These are phyloP conservation scores for Bergia puertoricense DNA, from an alignment of 92 coral and sea anemone genomes.

Conservation along the genomic window DNA sequence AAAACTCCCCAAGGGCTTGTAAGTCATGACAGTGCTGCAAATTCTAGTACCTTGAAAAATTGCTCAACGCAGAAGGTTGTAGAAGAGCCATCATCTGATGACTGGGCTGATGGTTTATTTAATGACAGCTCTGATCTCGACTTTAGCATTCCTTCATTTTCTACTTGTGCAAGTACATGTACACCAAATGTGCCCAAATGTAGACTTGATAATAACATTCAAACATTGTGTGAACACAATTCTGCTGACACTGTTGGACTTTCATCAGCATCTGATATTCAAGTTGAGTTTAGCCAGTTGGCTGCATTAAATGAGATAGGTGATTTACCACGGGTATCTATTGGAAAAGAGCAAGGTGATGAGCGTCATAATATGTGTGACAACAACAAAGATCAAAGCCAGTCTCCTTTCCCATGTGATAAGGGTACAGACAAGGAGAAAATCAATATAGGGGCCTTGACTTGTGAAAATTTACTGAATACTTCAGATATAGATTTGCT, in stretches of 20 bases:
- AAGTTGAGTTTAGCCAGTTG: conserved; percentile 23
- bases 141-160: neutral
- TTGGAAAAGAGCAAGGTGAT: neutral
- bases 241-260: neutral
- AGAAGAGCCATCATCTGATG: neutral
- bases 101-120: conserved; percentile 41
- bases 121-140: conserved; percentile 21
- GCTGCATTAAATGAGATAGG: conserved; percentile 14
- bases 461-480: neutral
- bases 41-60: neutral
- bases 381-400: neutral
- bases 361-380: neutral
- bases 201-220: neutral
- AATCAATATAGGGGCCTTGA: neutral
- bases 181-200: neutral
- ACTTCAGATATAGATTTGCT: neutral
- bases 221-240: neutral
- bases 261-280: neutral
- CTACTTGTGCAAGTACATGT: neutral
- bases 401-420: neutral
- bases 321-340: neutral
- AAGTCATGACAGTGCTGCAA: neutral
- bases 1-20: neutral
- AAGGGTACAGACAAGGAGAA: neutral
- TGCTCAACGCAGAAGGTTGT: neutral